phyloP scores from a whole-genome alignment of 1,140 invertebrate species.

The Patella vulgata region DNA sequence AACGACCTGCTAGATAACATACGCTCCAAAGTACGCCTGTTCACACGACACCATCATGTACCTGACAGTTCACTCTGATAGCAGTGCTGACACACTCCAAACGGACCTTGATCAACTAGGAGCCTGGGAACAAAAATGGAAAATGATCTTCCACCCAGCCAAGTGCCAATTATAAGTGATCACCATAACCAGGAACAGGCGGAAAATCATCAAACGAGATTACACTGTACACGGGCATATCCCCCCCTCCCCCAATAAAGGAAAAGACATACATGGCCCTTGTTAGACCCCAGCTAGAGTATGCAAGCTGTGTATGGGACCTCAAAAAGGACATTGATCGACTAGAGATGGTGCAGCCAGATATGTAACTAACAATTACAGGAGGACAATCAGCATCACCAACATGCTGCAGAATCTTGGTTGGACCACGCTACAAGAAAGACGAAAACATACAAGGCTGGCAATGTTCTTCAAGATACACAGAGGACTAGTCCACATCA shows the following conservation, averaged over 20 bases:
- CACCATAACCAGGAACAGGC: no score
- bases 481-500: no score
- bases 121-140: slow-evolving; percentile 6
- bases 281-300: no score
- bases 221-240: slow-evolving; percentile 10
- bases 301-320: slow-evolving; percentile 16
- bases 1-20: slow-evolving; percentile 5
- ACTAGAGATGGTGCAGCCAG: slow-evolving; percentile 9
- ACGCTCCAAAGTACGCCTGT: slow-evolving; percentile 1
- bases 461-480: no score
- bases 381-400: background rate
- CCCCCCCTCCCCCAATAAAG: slow-evolving; percentile 6
- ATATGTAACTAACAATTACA: slow-evolving; percentile 1
- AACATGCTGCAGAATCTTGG: background rate
- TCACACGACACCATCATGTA: slow-evolving; percentile 5
- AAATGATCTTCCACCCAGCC: background rate
- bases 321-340: slow-evolving; percentile 8
- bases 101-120: background rate
- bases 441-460: no score
- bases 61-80: background rate
- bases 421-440: no score
- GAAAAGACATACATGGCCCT: slow-evolving; percentile 20
- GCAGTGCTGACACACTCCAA: background rate
- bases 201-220: background rate
- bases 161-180: no score